Evolutionary conservation across 2,797 vertebrate species (phyloP).

Genomic region (Myotis findleyi): DNA sequence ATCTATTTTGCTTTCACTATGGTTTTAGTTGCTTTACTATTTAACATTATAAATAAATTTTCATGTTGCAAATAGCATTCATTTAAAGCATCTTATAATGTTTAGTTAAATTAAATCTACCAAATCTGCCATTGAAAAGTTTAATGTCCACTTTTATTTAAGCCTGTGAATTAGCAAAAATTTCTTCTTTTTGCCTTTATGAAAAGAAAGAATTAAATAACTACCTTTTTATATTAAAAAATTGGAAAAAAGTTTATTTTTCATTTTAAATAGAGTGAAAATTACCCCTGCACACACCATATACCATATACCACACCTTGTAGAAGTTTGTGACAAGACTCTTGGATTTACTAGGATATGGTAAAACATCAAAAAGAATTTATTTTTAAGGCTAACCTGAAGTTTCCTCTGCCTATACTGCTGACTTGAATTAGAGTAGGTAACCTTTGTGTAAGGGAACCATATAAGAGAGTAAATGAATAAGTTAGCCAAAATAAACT

Average conservation of each 20-base stretch:
- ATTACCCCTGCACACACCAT: not conserved
- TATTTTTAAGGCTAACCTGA: not conserved
- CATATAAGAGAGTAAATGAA: not conserved
- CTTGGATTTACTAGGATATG: not conserved
- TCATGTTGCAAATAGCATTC: constrained; percentile 9
- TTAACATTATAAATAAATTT: not conserved
- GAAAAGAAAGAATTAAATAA: not conserved
- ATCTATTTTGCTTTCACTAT: not conserved
- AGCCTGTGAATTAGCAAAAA: not conserved
- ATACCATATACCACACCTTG: not conserved
- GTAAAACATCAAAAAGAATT: not conserved
- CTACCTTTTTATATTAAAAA: not conserved
- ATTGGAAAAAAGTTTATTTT: not conserved
- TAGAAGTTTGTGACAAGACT: not conserved
- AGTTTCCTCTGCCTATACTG: not conserved
- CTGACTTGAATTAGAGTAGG: not conserved
- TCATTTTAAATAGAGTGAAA: not conserved
- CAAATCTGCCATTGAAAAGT: not conserved
- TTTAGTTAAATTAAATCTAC: not conserved
- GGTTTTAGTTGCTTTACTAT: not conserved
- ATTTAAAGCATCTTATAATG: not conserved
- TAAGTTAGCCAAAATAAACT: not conserved
- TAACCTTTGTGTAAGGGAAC: not conserved
- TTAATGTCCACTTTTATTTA: not conserved
- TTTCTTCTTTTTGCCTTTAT: not conserved